Evolutionary conservation across 2,113 vertebrate species (phyloP).

Genomic region (Cololabis saira): DNA sequence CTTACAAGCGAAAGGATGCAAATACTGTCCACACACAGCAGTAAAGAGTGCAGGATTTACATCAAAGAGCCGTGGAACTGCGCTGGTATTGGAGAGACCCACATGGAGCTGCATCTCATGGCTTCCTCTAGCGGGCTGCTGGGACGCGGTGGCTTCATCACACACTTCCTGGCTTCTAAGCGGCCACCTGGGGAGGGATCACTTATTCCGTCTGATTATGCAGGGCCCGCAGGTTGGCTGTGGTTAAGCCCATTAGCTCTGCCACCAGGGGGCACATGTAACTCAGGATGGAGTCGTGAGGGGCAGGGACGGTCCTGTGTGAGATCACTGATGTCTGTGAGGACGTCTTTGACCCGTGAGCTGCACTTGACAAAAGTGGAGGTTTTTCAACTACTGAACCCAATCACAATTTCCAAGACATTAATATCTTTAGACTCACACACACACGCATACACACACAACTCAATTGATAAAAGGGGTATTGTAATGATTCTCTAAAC

Average conservation of each 20-base stretch:
- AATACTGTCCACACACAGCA: not conserved
- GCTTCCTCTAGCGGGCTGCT: constrained; percentile 25
- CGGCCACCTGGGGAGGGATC: constrained; percentile 43
- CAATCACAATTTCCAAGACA: no score
- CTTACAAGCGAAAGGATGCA: not conserved
- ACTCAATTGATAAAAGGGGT: no score
- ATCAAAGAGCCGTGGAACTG: not conserved
- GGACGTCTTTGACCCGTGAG: no score
- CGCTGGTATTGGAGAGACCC: not conserved
- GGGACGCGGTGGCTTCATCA: constrained; percentile 27
- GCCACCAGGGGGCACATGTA: constrained; percentile 75
- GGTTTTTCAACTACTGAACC: no score
- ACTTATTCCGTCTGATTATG: constrained; percentile 41
- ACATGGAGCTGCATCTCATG: constrained; percentile 3
- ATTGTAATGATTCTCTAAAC: no score
- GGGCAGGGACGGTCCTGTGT: not conserved
- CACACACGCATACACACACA: no score
- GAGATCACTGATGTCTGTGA: not conserved
- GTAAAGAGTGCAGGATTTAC: no score
- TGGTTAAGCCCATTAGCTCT: constrained; percentile 53
- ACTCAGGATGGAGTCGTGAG: constrained; percentile 57
- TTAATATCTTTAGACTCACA: no score
- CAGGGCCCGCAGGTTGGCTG: constrained; percentile 1
- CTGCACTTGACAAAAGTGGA: no score
- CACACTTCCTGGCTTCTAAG: constrained; percentile 38